These are phyloP conservation scores for Paralichthys olivaceus DNA, from an alignment of 2,113 vertebrate species.

Conservation along the genomic window DNA sequence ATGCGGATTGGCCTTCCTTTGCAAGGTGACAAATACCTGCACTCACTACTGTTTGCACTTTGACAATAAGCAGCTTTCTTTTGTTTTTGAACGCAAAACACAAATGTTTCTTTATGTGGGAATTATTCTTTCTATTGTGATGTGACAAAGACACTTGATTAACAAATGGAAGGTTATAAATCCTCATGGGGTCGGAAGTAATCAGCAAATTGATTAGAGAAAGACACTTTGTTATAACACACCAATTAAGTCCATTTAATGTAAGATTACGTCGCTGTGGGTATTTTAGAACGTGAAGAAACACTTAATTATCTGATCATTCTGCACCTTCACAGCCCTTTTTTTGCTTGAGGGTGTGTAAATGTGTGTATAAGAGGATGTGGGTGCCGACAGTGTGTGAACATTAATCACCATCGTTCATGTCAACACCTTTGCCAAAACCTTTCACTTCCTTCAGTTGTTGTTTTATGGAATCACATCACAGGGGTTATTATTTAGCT, in stretches of 20 bases:
- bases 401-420: slow-evolving; percentile 9
- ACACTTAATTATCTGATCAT: slow-evolving; percentile 60
- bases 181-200: neutral
- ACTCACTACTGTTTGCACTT: neutral
- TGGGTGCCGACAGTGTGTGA: slow-evolving; percentile 27
- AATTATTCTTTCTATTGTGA: neutral
- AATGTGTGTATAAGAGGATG: slow-evolving; percentile 6
- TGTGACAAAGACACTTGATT: neutral
- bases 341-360: slow-evolving; percentile 4
- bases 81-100: neutral
- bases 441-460: slow-evolving; percentile 13
- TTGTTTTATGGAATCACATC: slow-evolving; percentile 3
- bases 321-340: slow-evolving; percentile 49
- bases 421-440: slow-evolving; percentile 52
- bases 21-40: slow-evolving; percentile 84
- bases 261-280: slow-evolving; percentile 1
- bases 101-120: too few species aligned
- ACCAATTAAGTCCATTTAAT: slow-evolving; percentile 16
- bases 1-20: slow-evolving; percentile 93
- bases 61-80: neutral
- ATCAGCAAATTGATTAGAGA: slow-evolving; percentile 2
- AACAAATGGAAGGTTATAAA: neutral
- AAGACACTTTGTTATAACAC: slow-evolving; percentile 1
- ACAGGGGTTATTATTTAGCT: neutral
- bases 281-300: slow-evolving; percentile 52